Base-by-base conservation (phyloP, 2,797 vertebrate species). In the Chromis chromis region DNA sequence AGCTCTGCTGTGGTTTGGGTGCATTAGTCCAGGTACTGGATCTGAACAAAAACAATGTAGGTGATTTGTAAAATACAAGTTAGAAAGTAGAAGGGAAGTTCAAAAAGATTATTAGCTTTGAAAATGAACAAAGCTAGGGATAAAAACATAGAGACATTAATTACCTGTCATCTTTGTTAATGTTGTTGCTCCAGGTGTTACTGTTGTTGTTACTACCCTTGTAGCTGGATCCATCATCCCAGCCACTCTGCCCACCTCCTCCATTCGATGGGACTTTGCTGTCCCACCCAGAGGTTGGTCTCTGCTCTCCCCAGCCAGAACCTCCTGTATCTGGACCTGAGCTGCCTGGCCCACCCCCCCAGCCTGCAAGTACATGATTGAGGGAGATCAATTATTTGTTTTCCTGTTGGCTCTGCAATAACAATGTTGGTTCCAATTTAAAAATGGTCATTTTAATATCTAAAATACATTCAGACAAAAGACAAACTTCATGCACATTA, bases 271-370 rank as follows among this genome's bases (percentile, higher is more conserved):
- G 91, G 90, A 83, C 93, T 95, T 97, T 98, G 93, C 88, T 92
- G 86, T 98, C 96, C 97, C 97, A 98, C 65, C 96, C 94, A 74
- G 95, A 93, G 79, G 93, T 79, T 87, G 94, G 89, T 89, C 96
- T 96, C 84, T 95, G 94, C 81, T 98, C 96, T 56, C 95, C 94
- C 97, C 97, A 98, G 77, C 95, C 94, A 62, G 96, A 94, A 73
- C 95, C 92, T 91, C 95, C 95, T 86, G 94, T 85, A 86, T 96
- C 95, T 22, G 91, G 94, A 90, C 94, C 94, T 55, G 94, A 95
- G 85, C 90, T 92, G 89, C 88, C 89, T 55, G 94, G 94, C 85
- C 96, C 94, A 79, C 96, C 94, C 54, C 91, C 91, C 95, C 96
- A 96, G 21, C 95, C 93, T 93, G 79, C 9, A 53, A 62, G 10